Evolutionary conservation across 2,888 invertebrate species (phyloP).

Genomic region (Oegoconia quadripuncta): DNA sequence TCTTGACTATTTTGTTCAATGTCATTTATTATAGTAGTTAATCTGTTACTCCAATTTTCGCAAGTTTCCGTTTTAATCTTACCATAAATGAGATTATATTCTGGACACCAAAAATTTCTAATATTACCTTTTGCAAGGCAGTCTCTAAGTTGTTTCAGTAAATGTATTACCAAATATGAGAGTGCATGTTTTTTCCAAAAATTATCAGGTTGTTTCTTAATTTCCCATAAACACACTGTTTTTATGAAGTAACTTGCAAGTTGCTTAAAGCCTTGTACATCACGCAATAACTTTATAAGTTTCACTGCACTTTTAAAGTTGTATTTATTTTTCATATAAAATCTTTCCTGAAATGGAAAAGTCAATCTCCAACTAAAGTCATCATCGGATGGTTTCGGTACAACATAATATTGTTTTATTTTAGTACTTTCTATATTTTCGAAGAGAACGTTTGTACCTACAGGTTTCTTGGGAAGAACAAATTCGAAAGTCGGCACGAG

Average conservation of each 20-base stretch:
- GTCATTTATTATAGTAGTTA: constrained; percentile 36
- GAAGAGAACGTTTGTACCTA: constrained; percentile 37
- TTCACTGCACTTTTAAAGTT: constrained; percentile 50
- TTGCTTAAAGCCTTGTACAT: constrained; percentile 47
- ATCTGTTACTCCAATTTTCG: constrained; percentile 44
- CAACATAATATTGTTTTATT: constrained; percentile 42
- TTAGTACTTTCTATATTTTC: constrained; percentile 28
- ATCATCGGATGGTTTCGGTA: constrained; percentile 49
- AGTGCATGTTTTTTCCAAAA: constrained; percentile 48
- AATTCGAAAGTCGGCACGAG: constrained; percentile 53
- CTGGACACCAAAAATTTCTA: constrained; percentile 50
- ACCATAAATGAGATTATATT: constrained; percentile 42
- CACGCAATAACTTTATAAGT: constrained; percentile 48
- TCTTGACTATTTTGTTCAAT: constrained; percentile 33
- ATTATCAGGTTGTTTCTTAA: constrained; percentile 23
- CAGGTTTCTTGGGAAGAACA: constrained; percentile 38
- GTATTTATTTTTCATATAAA: constrained; percentile 37
- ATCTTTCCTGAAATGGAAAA: constrained; percentile 53
- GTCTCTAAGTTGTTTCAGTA: constrained; percentile 43
- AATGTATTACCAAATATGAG: constrained; percentile 40
- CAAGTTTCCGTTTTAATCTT: constrained; percentile 44
- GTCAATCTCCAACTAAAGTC: constrained; percentile 51
- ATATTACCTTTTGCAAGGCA: constrained; percentile 34
- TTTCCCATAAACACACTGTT: constrained; percentile 55
- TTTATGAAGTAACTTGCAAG: constrained; percentile 58